Evolutionary conservation across 2,113 vertebrate genomes (phyloP).

Genomic region (Ptychochromis oligacanthus): DNA sequence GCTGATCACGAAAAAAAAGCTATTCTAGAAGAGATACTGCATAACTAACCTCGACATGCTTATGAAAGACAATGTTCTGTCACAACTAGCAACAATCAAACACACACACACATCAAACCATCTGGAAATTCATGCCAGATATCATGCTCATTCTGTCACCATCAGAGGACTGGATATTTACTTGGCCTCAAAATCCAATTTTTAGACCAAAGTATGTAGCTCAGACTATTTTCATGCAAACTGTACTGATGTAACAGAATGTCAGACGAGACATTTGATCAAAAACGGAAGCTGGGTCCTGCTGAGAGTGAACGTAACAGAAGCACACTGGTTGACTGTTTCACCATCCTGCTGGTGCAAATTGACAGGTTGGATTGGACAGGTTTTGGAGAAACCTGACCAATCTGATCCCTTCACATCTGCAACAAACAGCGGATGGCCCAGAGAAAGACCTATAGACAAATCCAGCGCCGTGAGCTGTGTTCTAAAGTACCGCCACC

Average conservation of each 20-base stretch:
- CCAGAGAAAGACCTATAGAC: constrained; percentile 32
- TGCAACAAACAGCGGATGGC: constrained; percentile 16
- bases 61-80: constrained; percentile 20
- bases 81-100: constrained; percentile 38
- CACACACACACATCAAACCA: constrained; percentile 32
- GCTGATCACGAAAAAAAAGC: neutral
- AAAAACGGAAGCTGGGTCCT: constrained; percentile 19
- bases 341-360: neutral
- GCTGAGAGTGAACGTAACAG: constrained; percentile 19
- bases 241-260: constrained; percentile 26
- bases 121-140: constrained; percentile 42
- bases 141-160: constrained; percentile 57
- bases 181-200: constrained; percentile 31
- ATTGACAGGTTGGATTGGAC: constrained; percentile 22
- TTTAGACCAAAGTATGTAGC: constrained; percentile 18
- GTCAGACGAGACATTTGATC: constrained; percentile 13
- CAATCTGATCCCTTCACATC: constrained; percentile 26
- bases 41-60: constrained; percentile 51
- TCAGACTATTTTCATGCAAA: neutral
- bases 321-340: neutral
- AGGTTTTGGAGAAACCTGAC: neutral
- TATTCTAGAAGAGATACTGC: constrained; percentile 5
- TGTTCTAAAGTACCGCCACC: neutral
- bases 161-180: constrained; percentile 27
- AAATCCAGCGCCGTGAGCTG: neutral